Evolutionary conservation across 2,113 vertebrate species (phyloP).

Genomic region (Carassius auratus): DNA sequence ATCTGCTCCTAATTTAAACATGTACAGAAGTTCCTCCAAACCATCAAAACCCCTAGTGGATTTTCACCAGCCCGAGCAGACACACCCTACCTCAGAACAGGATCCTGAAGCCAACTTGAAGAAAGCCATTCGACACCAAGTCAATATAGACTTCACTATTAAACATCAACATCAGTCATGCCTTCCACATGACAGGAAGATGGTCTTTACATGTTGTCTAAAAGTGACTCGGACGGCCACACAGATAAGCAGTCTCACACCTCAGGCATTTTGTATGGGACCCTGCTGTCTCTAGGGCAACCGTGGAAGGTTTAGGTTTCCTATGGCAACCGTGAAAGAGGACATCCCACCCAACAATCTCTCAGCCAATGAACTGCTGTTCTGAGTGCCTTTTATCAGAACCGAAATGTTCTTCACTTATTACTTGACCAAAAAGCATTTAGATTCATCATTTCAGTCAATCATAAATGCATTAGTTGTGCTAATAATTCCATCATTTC

Average conservation of each 20-base stretch:
- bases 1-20: conserved; percentile 5
- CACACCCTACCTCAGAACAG: not conserved
- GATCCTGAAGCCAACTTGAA: not conserved
- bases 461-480: conserved; percentile 14
- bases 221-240: conserved; percentile 32
- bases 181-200: not conserved
- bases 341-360: conserved; percentile 56
- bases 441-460: not conserved
- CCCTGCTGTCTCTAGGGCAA: conserved; percentile 75
- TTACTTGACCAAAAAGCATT: conserved; percentile 30
- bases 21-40: not conserved
- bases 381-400: conserved; percentile 59
- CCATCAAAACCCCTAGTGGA: not conserved
- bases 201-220: not conserved
- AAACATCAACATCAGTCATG: not conserved
- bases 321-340: conserved; percentile 73
- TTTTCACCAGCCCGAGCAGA: not conserved
- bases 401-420: conserved; percentile 11
- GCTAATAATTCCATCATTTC: not conserved
- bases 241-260: conserved; percentile 46
- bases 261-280: conserved; percentile 61
- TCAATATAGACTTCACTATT: not conserved
- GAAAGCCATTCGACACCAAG: not conserved
- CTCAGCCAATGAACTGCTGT: conserved; percentile 64
- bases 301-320: conserved; percentile 72